A percentile compares a stretch with the other conserved stretches of the same genome.
Conservation (phyloP, 2,888 invertebrate species). For the Allolobophora icterica region DNA sequence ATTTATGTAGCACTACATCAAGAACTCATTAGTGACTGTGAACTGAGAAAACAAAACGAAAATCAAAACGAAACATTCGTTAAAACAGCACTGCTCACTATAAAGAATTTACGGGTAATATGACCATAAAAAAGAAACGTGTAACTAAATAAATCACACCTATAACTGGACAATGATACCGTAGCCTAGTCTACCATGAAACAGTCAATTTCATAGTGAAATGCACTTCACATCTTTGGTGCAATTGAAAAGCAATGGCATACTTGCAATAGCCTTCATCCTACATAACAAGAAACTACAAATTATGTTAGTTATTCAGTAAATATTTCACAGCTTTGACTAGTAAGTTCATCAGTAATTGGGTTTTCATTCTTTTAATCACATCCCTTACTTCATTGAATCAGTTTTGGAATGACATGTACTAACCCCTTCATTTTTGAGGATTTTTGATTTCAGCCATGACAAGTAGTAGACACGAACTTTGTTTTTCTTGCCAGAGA, state of each 20-base stretch:
- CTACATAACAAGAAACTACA: background rate
- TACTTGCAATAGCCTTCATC: background rate
- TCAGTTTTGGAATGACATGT: background rate
- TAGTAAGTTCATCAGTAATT: background rate
- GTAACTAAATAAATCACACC: background rate
- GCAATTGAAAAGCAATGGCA: background rate
- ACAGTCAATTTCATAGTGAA: background rate
- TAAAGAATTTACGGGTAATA: background rate
- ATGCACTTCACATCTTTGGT: background rate
- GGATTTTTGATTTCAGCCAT: conserved; percentile 98
- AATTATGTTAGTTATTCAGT: background rate
- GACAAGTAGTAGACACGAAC: conserved; percentile 98
- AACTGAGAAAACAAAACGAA: background rate
- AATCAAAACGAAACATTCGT: background rate
- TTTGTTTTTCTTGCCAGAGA: conserved; percentile 97
- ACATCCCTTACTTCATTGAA: background rate
- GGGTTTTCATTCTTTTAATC: background rate
- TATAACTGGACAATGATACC: too few relatives aligned
- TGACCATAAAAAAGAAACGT: background rate
- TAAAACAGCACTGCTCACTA: background rate
- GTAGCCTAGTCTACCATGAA: too few relatives aligned
- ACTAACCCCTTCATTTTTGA: conserved; percentile 80
- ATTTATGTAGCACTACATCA: background rate
- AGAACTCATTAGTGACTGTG: background rate
- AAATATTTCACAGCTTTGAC: background rate